phyloP scores from a whole-genome alignment of 1,140 invertebrate species.

The Drosophila teissieri region DNA sequence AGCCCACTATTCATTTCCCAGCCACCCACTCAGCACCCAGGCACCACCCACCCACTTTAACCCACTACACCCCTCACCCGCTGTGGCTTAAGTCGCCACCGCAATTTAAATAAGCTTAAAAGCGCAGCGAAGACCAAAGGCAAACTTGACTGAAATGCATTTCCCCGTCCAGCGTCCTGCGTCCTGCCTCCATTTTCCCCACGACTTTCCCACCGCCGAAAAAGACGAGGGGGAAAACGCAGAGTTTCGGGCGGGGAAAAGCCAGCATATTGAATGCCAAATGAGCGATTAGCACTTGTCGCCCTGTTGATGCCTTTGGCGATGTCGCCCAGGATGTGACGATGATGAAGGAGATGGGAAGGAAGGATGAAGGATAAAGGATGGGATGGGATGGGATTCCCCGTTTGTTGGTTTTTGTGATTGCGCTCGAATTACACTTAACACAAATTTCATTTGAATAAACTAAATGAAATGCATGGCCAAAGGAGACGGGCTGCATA shows the following conservation, averaged over 20 bases:
- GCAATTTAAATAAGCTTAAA: constrained; percentile 70
- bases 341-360: constrained; percentile 25
- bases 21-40: not conserved
- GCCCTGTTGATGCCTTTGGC: constrained; percentile 31
- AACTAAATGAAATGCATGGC: constrained; percentile 30
- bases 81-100: constrained; percentile 27
- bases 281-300: constrained; percentile 72
- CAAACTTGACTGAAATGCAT: constrained; percentile 61
- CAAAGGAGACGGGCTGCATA: constrained; percentile 1
- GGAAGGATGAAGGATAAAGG: no score
- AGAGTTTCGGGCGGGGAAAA: constrained; percentile 1
- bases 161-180: no score
- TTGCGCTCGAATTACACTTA: constrained; percentile 57
- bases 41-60: not conserved
- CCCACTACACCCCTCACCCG: not conserved
- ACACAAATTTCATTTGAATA: constrained; percentile 64
- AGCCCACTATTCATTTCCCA: constrained; percentile 17
- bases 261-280: constrained; percentile 66
- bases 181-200: no score
- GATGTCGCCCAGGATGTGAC: constrained; percentile 35
- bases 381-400: not conserved
- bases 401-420: constrained; percentile 40
- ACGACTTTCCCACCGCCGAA: not conserved
- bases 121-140: constrained; percentile 64
- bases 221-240: not conserved